Percentiles rank a stretch among this genome's conserved stretches.
These are phyloP conservation scores for Microctonus hyperodae DNA, from an alignment of 2,888 invertebrate species.

Conservation along the genomic window DNA sequence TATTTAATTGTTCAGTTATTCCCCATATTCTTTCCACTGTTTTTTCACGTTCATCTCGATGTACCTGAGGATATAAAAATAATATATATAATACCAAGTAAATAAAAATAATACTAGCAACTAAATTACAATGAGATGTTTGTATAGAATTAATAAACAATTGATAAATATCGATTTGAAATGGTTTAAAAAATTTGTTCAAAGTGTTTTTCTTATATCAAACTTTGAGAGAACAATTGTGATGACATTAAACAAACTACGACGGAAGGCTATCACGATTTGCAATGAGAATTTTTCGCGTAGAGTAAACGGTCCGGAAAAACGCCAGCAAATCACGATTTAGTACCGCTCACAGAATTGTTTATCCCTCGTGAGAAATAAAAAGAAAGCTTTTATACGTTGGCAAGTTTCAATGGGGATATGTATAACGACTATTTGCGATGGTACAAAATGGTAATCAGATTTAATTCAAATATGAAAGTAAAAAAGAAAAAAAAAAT, in stretches of 20 bases:
- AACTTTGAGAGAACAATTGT: conserved; percentile 25
- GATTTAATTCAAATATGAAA: background rate
- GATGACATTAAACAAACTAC: conserved; percentile 17
- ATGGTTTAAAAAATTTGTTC: conserved; percentile 29
- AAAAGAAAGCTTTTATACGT: conserved; percentile 8
- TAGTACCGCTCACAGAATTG: conserved; percentile 25
- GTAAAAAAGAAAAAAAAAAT: background rate
- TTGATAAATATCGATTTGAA: too few relatives aligned
- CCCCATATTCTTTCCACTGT: conserved; percentile 92
- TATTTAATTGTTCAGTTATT: conserved; percentile 86
- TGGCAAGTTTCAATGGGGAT: background rate
- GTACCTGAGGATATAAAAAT: conserved; percentile 51
- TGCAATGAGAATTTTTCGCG: conserved; percentile 26
- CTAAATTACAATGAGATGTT: too few relatives aligned
- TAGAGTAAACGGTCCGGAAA: conserved; percentile 23
- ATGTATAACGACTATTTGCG: background rate
- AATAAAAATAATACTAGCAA: too few relatives aligned
- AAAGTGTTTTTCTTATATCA: conserved; percentile 25
- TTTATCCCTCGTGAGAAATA: conserved; percentile 20
- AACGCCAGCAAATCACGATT: conserved; percentile 30
- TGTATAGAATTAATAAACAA: too few relatives aligned
- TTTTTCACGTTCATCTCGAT: conserved; percentile 70
- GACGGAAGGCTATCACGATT: conserved; percentile 26
- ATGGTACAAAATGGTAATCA: background rate
- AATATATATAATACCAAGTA: too few relatives aligned